phyloP scores from a whole-genome alignment of 2,113 vertebrate species.

The Pipa parva region DNA sequence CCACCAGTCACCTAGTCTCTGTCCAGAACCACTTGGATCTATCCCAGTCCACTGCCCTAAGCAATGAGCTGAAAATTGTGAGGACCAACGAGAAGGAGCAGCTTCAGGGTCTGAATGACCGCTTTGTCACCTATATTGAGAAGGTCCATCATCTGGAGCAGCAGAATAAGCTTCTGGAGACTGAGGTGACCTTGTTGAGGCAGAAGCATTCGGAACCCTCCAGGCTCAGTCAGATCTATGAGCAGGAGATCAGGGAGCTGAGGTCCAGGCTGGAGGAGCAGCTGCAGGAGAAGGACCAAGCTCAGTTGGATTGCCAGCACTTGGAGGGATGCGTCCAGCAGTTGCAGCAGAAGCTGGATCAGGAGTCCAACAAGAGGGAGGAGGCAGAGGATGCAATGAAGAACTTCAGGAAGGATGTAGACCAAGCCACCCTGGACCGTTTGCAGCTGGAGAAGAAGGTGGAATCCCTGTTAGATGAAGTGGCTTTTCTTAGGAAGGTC shows the following conservation, averaged over 20 bases:
- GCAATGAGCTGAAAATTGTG: constrained; percentile 67
- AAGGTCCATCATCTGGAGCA: constrained; percentile 71
- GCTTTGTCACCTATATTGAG: constrained; percentile 75
- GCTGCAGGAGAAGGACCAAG: constrained; percentile 59
- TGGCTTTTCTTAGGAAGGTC: constrained; percentile 70
- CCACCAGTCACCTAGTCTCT: constrained; percentile 28
- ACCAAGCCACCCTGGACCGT: constrained; percentile 55
- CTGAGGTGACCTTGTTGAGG: constrained; percentile 62
- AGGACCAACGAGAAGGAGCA: constrained; percentile 70
- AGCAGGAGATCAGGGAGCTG: constrained; percentile 62
- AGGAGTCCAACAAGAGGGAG: constrained; percentile 53
- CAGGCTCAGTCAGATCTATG: constrained; percentile 62
- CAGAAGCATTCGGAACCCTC: constrained; percentile 60
- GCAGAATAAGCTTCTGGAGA: constrained; percentile 65
- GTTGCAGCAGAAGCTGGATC: constrained; percentile 62
- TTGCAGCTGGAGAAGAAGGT: constrained; percentile 63
- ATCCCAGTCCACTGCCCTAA: constrained; percentile 59
- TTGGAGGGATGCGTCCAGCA: constrained; percentile 54
- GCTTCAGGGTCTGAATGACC: constrained; percentile 72
- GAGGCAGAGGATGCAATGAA: constrained; percentile 60
- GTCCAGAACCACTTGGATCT: constrained; percentile 56
- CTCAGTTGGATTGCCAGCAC: constrained; percentile 62
- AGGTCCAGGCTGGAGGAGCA: constrained; percentile 65
- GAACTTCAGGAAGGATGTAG: constrained; percentile 59
- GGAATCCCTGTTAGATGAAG: constrained; percentile 65